Base-by-base conservation (phyloP, 1,140 invertebrate genomes). In the Spodoptera frugiperda region DNA sequence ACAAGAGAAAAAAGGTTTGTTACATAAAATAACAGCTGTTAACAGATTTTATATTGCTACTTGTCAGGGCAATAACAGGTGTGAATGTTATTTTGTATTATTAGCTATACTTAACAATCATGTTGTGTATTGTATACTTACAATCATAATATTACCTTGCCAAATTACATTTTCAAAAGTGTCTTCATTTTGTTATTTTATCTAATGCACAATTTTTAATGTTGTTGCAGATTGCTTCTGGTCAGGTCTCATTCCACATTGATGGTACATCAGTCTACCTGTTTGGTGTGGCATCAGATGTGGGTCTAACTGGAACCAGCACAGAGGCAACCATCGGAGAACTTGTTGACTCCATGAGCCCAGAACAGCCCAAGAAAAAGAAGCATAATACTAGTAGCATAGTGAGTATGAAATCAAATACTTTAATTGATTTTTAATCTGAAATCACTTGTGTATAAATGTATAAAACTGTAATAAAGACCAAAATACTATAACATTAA, bases 231-330 rank as follows among this genome's bases (percentile, higher is more conserved):
- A 95, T 96, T 81, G 95, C 95, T 75, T 95, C 95, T 72, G 96
- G 96, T 21, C 95, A 95, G 82, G 95, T 96, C 49, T 96, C 95
- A 77, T 96, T 97, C 86, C 93, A 95, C 78, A 95, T 96, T 83
- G 88, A 95, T 80, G 92, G 94, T 17, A 95, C 94, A 54, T 94
- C 95, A 81, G 88, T 95, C 11, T 96, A 95, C 85, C 91, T 97
- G 73, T 92, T 96, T 83, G 95, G 95, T 76, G 92, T 86, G 67
- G 95, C 95, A 70, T 91, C 91, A 57, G 91, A 93, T 86, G 93
- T 94, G 81, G 94, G 94, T 55, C 79, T 95, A 2, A 94, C 94
- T 76, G 95, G 95, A 4, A 86, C 94, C 53, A 94, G 91, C 76
- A 92, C 92, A 75, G 94, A 95, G 78, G 85, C 93, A 61, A 94